A percentile compares a stretch with the other conserved stretches of the same genome.
phyloP scores from a whole-genome alignment of 2,113 vertebrate genomes.

The Paedocypris sp. region DNA sequence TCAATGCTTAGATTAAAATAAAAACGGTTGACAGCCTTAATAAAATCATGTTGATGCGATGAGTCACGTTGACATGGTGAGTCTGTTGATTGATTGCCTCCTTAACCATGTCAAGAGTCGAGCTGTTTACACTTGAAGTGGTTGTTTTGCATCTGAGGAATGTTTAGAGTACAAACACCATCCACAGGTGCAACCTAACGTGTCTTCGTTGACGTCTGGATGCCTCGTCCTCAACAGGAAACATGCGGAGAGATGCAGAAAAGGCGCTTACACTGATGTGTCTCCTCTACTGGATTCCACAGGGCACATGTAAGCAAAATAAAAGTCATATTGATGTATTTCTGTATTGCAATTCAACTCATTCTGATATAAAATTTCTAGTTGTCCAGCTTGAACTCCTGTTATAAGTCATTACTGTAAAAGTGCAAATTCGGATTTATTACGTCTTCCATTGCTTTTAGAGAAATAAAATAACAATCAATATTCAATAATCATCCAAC shows the following conservation, averaged over 20 bases:
- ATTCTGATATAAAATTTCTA: too few species aligned
- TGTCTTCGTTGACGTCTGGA: neutral
- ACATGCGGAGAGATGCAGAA: conserved; percentile 33
- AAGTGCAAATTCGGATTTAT: too few species aligned
- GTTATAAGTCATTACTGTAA: too few species aligned
- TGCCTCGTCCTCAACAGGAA: conserved; percentile 11
- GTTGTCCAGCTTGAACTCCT: too few species aligned
- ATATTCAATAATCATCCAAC: too few species aligned
- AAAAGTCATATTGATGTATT: too few species aligned
- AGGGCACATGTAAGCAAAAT: conserved; percentile 41
- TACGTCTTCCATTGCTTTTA: too few species aligned
- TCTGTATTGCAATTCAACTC: too few species aligned
- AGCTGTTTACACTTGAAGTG: conserved; percentile 27
- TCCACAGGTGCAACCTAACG: neutral
- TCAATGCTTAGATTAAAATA: too few species aligned
- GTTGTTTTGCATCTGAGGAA: conserved; percentile 42
- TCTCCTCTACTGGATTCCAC: conserved; percentile 32
- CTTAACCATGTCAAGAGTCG: neutral
- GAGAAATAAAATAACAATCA: too few species aligned
- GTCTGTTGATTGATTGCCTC: neutral
- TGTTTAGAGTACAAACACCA: conserved; percentile 53
- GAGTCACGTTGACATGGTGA: neutral
- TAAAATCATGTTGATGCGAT: too few species aligned
- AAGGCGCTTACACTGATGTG: conserved; percentile 24
- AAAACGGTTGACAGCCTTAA: too few species aligned